A percentile compares a stretch with the other conserved stretches of the same genome.
These are phyloP conservation scores for Rhinopithecus roxellana DNA, from an alignment of 2,113 vertebrate species.

Conservation along the genomic window DNA sequence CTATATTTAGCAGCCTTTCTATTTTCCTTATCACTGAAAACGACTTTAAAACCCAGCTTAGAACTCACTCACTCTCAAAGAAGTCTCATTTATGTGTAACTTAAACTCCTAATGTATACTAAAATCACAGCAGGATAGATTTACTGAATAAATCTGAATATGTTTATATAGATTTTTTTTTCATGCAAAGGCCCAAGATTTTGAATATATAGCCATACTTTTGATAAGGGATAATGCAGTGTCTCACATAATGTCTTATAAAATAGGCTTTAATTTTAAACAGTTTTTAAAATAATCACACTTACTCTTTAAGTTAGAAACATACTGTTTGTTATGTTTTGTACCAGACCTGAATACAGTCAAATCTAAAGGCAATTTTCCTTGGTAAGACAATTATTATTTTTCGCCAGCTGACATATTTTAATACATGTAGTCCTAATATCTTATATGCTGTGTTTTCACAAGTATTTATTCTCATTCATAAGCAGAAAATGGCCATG, in stretches of 20 bases:
- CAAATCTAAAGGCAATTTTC: conserved; percentile 4
- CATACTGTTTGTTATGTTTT: not conserved
- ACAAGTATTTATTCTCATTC: not conserved
- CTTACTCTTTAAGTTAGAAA: not conserved
- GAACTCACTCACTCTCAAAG: not conserved
- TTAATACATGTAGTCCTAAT: not conserved
- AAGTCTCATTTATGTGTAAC: not conserved
- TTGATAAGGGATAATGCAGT: not conserved
- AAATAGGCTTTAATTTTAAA: conserved; percentile 28
- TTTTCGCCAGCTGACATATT: not conserved
- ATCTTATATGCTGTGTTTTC: not conserved
- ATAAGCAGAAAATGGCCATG: not conserved
- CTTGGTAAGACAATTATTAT: not conserved
- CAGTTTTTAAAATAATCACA: not conserved
- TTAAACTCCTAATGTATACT: not conserved
- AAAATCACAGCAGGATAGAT: not conserved
- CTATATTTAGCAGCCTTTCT: not conserved
- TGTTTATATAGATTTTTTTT: not conserved
- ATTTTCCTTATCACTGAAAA: not conserved
- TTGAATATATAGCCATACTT: not conserved
- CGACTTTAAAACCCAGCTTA: not conserved
- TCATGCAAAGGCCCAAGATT: not conserved
- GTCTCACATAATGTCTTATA: not conserved
- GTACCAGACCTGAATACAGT: not conserved
- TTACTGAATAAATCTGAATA: not conserved